Base-by-base conservation (phyloP, 2,797 vertebrate genomes). In the Gambelia wislizenii region DNA sequence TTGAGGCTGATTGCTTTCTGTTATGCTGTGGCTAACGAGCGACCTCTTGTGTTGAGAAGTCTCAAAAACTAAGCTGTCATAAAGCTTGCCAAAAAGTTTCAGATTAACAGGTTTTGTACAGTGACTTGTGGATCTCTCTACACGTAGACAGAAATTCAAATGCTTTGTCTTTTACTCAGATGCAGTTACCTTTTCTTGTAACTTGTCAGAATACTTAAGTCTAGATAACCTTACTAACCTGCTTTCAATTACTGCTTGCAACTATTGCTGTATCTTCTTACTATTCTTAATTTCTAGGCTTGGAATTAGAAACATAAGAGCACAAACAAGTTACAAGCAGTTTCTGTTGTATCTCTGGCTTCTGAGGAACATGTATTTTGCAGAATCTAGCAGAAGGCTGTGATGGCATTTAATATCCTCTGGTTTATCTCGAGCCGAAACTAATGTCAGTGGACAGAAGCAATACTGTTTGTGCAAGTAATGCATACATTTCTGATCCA, bases 1-100 rank as follows among this genome's bases (percentile, higher is more conserved):
- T 33, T 30, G 64, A 67, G 30, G 30, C 30, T 67, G 64, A 33
- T 67, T 27, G 10, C 30, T 33, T 67, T 67, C 33, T 67, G 30
- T 67, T 47, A 67, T 89, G 90, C 47, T 72, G 39, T 0, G 95
- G 95, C 93, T 95, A 90, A 92, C 52, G 94, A 94, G 94, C 78
- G 95, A 95, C 96, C 96, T 95, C 96, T 96, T 93, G 94, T 95
- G 96, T 90, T 88, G 30, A 52, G 77, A 75, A 33, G 14, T 74
- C 54, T 74, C 72, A 76, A 44, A 81, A 27, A 16, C 16, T 6
- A 83, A 4, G 6, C 39, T 75, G 56, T 75, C 76, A 54, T 10
- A 83, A 76, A 84, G 27, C 10, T 0, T 1, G 0, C 47, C 25
- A 81, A 9, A 76, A 49, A 47, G 49, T 2, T 9, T 33, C 87